phyloP scores from a whole-genome alignment of 2,797 vertebrate genomes.

The Poliocrania exsul region DNA sequence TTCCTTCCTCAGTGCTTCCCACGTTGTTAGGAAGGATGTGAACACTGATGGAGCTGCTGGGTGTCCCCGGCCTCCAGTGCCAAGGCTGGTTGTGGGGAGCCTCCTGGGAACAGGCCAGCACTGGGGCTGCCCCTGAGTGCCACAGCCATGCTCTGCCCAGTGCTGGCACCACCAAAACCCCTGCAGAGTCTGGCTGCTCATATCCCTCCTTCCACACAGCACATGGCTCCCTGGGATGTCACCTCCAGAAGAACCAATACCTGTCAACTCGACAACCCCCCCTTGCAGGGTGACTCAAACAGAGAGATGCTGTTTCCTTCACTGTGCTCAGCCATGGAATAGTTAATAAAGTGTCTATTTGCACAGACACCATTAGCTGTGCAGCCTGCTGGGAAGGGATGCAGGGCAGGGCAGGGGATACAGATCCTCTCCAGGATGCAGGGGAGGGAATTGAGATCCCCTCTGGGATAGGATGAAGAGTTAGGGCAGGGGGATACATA shows the following conservation, averaged over 20 bases:
- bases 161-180: accelerated
- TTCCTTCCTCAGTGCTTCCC: neutral
- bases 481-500: too few species aligned
- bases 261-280: neutral
- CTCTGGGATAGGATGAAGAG: neutral
- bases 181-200: accelerated
- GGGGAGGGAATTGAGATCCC: neutral
- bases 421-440: neutral
- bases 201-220: neutral
- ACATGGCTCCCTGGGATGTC: accelerated
- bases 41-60: neutral
- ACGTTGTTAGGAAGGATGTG: accelerated
- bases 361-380: neutral
- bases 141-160: neutral
- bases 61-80: neutral
- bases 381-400: neutral
- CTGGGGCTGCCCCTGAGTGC: neutral
- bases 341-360: neutral
- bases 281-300: accelerated
- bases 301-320: neutral
- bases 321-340: neutral
- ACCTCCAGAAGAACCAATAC: neutral
- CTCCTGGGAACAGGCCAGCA: neutral
- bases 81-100: neutral
- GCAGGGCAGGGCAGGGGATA: neutral